Base-by-base conservation (phyloP, 2,113 vertebrate species). In the Chloropsis cyanopogon region DNA sequence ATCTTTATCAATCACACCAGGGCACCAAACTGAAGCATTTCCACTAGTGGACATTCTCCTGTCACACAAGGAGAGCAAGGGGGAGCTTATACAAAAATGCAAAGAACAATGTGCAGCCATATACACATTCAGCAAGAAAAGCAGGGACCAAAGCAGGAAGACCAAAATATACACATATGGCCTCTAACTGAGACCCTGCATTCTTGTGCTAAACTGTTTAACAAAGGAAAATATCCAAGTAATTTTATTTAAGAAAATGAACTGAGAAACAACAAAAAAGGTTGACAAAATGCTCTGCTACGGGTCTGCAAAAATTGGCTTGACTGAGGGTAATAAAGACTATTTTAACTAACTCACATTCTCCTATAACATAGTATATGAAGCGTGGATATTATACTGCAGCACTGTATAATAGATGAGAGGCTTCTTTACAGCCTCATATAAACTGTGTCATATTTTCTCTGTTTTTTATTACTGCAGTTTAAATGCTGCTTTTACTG, bases 261-360 rank as follows among this genome's bases (percentile, higher is more conserved):
- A 84, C 17, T 12, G 19, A 82, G 69, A 72, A 84, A 64, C 56
- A 86, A 86, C n/a, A 93, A 44, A 91, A 84, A 75, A 81, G 5
- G 11, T 20, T 78, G 33, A 89, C 57, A 81, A 91, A 91, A 86
- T 2, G 6, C n/a, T 71, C 49, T 89, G 53, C 53, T 71, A 18
- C 0, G 6, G 53, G 65, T 76, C 73, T 93, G 77, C 73, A 89
- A 92, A 89, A 93, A 64, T 14, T 92, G 78, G 39, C 73, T 89
- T 83, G 77, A 41, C 73, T 68, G 46, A 86, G 49, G n/a, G 57
- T 78, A 90, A 78, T 73, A 92, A 93, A 90, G 86, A 50, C 73
- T 75, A 63, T 71, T 96, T 91, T 88, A 95, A 96, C 86, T 91
- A 93, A 94, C 86, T 93, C 92, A 91, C 33, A 89, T 92, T 94